Evolutionary conservation across 2,888 invertebrate genomes (phyloP), one percentile per base, ranked within the genome.

Genomic region (Pterostichus madidus): DNA sequence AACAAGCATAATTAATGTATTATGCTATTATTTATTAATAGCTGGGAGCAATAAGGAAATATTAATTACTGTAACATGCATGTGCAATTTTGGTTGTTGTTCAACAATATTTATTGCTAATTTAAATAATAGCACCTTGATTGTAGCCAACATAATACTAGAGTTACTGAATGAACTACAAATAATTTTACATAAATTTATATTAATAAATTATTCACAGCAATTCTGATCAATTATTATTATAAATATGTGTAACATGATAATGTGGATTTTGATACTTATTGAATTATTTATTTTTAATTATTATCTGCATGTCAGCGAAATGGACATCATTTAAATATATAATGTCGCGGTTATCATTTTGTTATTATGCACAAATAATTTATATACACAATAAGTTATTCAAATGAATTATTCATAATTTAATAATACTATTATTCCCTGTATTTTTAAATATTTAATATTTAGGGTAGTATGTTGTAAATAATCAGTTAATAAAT

Each of bases 171-270:
- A n/a, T 61, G 31, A 31, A 61, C 61, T 31, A 31, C 5, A 11
- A 61, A 61, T 61, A 61, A 61, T 61, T 61, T 61, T 61, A 61
- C 61, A 61, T 61, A 61, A 5, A 61, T 61, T 61, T 35, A 49
- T 49, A 49, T 49, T 49, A 49, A 49, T 49, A 39, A 1, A 39
- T 39, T 39, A 39, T 39, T 39, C 39, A 39, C 39, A 39, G 8
- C 39, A 49, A 49, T 49, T 10, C 49, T 49, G 49, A 49, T 11
- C 49, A 49, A 49, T 49, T 49, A 49, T n/a, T 11, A 49, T 49
- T 5, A 49, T 44, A 44, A 44, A 44, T 44, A 49, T 13, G 11
- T 49, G 10, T 49, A 49, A 49, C 49, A 13, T 49, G 13, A 49
- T 49, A 11, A 11, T 49, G 49, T 49, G 2, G 11, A 49, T 49